Conservation (phyloP, 2,113 vertebrate species). For the Nycticryphes semicollaris region DNA sequence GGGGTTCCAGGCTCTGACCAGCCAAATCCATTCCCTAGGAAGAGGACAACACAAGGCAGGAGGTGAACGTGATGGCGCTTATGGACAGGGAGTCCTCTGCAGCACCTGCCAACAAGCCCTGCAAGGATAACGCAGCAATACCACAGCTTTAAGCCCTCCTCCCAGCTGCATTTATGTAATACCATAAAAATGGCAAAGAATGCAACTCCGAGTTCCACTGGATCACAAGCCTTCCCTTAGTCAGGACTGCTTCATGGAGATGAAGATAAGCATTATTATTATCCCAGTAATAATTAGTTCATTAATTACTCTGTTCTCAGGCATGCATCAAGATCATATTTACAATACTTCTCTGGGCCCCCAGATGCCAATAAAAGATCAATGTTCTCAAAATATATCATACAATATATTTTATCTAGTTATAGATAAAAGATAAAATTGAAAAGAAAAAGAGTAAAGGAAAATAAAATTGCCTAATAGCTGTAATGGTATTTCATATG, state of each 20-base stretch:
- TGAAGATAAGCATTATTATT: neutral
- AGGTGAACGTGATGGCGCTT: neutral
- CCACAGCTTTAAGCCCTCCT: neutral
- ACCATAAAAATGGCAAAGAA: neutral
- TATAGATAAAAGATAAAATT: no score
- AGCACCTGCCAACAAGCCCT: neutral
- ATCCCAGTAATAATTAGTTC: slow-evolving; percentile 23
- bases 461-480: neutral
- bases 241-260: neutral
- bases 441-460: neutral
- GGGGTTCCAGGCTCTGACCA: neutral
- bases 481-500: neutral
- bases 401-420: neutral
- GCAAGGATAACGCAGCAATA: rapidly evolving
- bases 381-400: neutral
- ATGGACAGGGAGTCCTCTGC: neutral
- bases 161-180: neutral
- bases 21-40: neutral
- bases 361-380: neutral
- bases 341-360: neutral
- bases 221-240: neutral
- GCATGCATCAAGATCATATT: slow-evolving; percentile 10
- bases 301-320: slow-evolving; percentile 31
- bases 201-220: neutral
- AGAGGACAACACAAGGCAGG: neutral